Conservation (phyloP, 2,113 vertebrate species). For the Pungitius pungitius region DNA sequence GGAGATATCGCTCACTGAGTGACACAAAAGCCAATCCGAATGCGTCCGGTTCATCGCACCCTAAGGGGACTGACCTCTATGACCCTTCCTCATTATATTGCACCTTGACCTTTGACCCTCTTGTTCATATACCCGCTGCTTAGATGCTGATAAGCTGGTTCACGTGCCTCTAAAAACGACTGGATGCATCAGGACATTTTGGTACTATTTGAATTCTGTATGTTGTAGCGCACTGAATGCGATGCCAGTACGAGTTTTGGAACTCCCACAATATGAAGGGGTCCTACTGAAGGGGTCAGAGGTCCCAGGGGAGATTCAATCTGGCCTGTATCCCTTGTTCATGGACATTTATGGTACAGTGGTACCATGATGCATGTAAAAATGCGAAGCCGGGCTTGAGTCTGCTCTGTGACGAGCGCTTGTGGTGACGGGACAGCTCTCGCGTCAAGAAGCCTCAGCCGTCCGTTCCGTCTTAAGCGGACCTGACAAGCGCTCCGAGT, state of each 20-base stretch:
- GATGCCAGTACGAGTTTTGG: background rate
- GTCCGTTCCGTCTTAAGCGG: conserved; percentile 60
- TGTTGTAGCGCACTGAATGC: background rate
- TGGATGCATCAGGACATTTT: too few species aligned
- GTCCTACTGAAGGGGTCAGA: conserved; percentile 26
- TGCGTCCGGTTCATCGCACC: too few species aligned
- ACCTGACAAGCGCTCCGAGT: conserved; percentile 71
- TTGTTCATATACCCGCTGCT: background rate
- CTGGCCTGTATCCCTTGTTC: background rate
- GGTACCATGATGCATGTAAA: background rate
- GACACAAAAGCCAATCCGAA: too few species aligned
- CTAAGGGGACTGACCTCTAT: too few species aligned
- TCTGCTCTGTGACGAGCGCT: conserved; percentile 21
- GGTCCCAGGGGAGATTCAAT: background rate
- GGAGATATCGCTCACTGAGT: too few species aligned
- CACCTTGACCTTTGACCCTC: background rate
- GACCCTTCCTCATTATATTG: background rate
- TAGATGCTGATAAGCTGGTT: background rate
- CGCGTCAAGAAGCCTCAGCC: conserved; percentile 41
- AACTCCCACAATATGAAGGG: background rate
- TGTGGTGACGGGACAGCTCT: conserved; percentile 36
- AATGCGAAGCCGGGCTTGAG: conserved; percentile 39
- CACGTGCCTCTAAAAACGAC: background rate
- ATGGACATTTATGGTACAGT: background rate
- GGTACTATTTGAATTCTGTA: too few species aligned